Conservation (phyloP, 2,113 vertebrate species). For the Spea bombifrons region DNA sequence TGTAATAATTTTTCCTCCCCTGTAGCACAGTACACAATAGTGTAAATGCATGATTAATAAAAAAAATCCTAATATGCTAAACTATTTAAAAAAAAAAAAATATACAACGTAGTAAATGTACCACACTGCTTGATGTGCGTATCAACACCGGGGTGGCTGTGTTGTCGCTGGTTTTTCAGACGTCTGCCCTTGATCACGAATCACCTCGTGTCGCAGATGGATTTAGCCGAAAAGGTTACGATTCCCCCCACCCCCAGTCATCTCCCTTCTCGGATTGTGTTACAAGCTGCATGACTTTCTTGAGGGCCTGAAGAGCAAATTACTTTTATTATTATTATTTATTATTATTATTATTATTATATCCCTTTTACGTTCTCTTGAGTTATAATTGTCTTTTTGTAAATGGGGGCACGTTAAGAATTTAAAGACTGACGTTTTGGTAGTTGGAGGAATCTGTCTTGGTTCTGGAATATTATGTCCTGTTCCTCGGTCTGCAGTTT, state of each 20-base stretch:
- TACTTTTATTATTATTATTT: neutral
- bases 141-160: no score
- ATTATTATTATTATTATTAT: neutral
- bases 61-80: no score
- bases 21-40: no score
- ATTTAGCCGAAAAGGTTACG: slow-evolving; percentile 19
- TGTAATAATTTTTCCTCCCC: no score
- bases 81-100: no score
- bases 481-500: neutral
- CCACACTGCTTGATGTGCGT: no score
- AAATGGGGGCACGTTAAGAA: neutral
- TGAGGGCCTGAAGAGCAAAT: neutral
- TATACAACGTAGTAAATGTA: no score
- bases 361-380: neutral
- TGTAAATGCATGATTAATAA: no score
- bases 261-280: slow-evolving; percentile 21
- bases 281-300: slow-evolving; percentile 27
- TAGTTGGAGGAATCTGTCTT: neutral
- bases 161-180: neutral
- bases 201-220: neutral
- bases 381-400: neutral
- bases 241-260: slow-evolving; percentile 24
- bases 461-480: neutral
- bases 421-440: neutral
- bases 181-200: neutral